Base-by-base conservation (phyloP, 1,140 invertebrate species). In the Drosophila nikananu region DNA sequence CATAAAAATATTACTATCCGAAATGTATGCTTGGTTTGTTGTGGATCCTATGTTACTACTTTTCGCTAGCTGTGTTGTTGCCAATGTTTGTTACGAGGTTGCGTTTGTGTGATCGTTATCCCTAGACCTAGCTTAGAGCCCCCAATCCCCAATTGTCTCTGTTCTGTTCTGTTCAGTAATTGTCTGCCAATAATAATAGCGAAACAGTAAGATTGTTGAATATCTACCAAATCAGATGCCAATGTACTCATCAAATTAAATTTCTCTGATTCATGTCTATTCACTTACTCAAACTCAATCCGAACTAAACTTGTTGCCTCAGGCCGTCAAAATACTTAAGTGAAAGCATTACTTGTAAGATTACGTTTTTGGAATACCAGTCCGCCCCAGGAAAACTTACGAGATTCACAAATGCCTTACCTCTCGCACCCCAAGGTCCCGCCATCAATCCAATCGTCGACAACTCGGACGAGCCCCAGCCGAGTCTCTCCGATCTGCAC, bases 401-500 rank as follows among this genome's bases (percentile, higher is more conserved):
- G 76, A 91, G 71, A 90, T 86, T 90, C 76, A 90, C 84, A 61
- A 82, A 82, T 76, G 73, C 32, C 42, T 86, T 86, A 76, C 67
- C 61, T 77, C 44, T 60, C 49, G 79, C 65, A 72, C 48, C 61
- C 48, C 27, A 87, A 93, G 92, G 92, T 73, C 92, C 92, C 35
- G 79, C 92, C 64, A 92, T 93, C 55, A 93, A 83, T 80, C 71
- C 91, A 54, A 64, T 93, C 27, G 80, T 93, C 75, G 93, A 92
- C 81, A 96, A 96, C 89, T 94, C 94, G 71, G 97, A 98, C 78
- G 97, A 98, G 93, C 95, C 96, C 15, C 97, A 97, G 92, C 97
- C 97, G 52, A 98, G 97, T 94, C 94, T 98, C 58, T 98, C 97
- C 39, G 97, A 98, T 93, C 97, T 96, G 92, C 97, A 98, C 93